Conservation (phyloP, 1,140 invertebrate genomes). For the Kradibia gibbosae region DNA sequence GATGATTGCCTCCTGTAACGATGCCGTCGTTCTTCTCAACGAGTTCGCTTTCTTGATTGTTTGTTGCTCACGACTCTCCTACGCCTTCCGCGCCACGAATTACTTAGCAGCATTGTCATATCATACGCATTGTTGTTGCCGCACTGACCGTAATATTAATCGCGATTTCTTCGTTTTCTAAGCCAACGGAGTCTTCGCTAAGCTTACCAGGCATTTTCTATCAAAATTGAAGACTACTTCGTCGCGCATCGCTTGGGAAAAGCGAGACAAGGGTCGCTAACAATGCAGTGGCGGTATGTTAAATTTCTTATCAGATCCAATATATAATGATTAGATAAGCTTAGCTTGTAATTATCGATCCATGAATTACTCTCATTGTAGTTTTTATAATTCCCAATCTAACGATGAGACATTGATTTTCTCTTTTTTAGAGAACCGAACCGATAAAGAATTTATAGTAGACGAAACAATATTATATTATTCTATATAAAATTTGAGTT, state of each 20-base stretch:
- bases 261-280: no score
- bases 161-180: not conserved
- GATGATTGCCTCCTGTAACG: constrained; percentile 57
- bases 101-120: constrained; percentile 35
- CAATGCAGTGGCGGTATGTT: no score
- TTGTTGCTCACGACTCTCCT: not conserved
- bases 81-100: constrained; percentile 39
- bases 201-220: no score
- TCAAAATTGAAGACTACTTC: no score
- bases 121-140: not conserved
- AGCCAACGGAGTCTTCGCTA: not conserved
- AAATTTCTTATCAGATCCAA: no score
- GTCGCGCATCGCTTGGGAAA: no score
- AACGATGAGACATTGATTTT: no score
- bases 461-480: no score
- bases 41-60: not conserved
- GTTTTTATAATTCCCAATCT: no score
- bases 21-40: not conserved
- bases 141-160: not conserved
- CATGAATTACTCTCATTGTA: no score
- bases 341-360: no score
- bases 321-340: no score
- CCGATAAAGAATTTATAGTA: not conserved
- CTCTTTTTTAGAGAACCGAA: not conserved
- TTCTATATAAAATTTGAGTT: not conserved